Base-by-base conservation (phyloP, 1,140 invertebrate species). In the Nymphalis io region DNA sequence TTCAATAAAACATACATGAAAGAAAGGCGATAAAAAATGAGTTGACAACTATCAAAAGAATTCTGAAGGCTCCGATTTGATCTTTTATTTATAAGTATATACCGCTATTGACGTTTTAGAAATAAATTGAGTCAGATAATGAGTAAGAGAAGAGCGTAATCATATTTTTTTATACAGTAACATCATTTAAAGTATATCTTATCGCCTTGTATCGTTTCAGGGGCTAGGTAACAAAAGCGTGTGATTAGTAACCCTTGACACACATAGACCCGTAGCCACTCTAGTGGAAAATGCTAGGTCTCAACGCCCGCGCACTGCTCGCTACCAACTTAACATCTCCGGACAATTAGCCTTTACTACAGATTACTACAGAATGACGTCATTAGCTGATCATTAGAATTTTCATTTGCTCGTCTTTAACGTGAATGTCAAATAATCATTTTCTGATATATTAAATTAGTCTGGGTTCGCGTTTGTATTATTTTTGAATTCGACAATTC, bases 161-260 rank as follows among this genome's bases (percentile, higher is more conserved):
- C 6, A 33, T 27, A n/a, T 38, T 59, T 59, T 44, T 64, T 64
- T 57, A 20, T 39, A 18, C 21, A 59, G 18, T 68, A 65, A 64
- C 61, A 58, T 73, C 64, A 67, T 39, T 53, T 44, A 60, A 64
- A 48, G 46, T 60, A 63, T 60, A 63, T 59, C 61, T 70, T 70
- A 69, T 74, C 44, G 64, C 71, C 72, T 80, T 70, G 73, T 60
- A 59, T 65, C 58, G 69, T 83, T 87, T 87, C 83, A 85, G 86
- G 82, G 77, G 78, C 78, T 81, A 60, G 61, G 73, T 82, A 80
- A 86, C 79, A 84, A 85, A 80, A 77, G 79, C 70, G 80, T 76
- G 79, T 84, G 80, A 90, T 88, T 88, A 90, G 79, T 78, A 85
- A 88, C 84, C 86, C 88, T 90, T 90, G 88, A 90, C 88, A 90